Conservation (phyloP, 2,888 invertebrate genomes). For the Zygothrica quintamaculata region DNA sequence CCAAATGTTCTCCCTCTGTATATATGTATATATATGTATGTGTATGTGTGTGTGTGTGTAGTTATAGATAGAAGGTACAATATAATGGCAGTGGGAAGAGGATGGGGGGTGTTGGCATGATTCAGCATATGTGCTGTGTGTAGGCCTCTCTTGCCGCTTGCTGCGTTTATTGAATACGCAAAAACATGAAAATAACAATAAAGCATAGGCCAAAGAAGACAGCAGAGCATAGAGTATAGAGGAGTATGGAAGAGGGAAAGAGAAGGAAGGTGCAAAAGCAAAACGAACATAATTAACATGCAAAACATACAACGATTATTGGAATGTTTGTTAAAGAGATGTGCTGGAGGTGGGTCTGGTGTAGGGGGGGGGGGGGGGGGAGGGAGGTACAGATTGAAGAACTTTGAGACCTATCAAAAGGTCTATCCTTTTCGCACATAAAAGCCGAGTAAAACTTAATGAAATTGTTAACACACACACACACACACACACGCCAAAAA, state of each 20-base stretch:
- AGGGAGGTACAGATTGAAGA: no score
- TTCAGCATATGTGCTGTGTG: conserved; percentile 35
- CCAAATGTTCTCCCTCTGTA: background rate
- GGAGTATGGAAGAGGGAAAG: conserved; percentile 12
- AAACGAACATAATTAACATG: conserved; percentile 70
- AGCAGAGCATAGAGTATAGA: conserved; percentile 13
- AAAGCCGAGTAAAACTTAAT: conserved; percentile 44
- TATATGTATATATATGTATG: background rate
- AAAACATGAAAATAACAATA: conserved; percentile 70
- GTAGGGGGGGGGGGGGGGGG: no score
- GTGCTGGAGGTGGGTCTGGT: background rate
- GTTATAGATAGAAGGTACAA: background rate
- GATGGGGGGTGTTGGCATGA: background rate
- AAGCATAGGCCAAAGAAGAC: conserved; percentile 45
- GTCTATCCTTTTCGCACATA: conserved; percentile 11
- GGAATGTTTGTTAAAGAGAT: conserved; percentile 46
- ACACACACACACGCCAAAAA: background rate
- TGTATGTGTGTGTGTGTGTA: conserved; percentile 17
- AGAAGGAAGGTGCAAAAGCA: conserved; percentile 28
- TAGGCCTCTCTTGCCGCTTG: conserved; percentile 31
- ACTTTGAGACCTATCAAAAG: no score
- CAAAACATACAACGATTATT: conserved; percentile 71
- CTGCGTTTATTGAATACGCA: conserved; percentile 77
- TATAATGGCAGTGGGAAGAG: background rate
- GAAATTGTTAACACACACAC: conserved; percentile 40